A percentile compares a stretch with the other conserved stretches of the same genome.
phyloP scores from a whole-genome alignment of 2,113 vertebrate genomes.

The Baryphthengus martii region DNA sequence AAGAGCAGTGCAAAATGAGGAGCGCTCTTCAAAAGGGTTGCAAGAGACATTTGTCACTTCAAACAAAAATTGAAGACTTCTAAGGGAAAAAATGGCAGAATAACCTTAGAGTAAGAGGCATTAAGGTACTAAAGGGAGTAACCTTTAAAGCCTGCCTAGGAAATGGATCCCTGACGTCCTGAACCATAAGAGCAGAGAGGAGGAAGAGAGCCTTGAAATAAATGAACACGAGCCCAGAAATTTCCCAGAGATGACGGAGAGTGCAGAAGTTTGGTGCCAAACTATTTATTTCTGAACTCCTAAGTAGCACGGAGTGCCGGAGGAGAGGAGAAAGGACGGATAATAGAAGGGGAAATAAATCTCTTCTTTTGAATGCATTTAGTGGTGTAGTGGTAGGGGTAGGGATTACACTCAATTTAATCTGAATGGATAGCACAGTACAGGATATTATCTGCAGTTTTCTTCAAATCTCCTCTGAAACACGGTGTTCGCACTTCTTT shows the following conservation, averaged over 20 bases:
- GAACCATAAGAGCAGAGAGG: neutral
- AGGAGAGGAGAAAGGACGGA: neutral
- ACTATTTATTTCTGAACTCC: conserved; percentile 1
- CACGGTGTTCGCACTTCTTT: neutral
- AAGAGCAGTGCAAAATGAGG: neutral
- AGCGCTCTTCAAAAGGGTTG: neutral
- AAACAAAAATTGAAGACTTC: conserved; percentile 32
- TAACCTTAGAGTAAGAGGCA: conserved; percentile 41
- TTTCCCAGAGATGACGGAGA: neutral
- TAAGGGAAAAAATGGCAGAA: conserved; percentile 15
- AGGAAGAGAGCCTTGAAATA: conserved; percentile 5
- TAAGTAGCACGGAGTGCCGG: neutral
- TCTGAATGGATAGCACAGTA: neutral
- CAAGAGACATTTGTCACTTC: conserved; percentile 12
- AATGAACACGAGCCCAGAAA: neutral
- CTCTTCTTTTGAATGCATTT: conserved; percentile 11
- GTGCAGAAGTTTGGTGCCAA: conserved; percentile 17
- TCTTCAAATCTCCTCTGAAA: conserved; percentile 4
- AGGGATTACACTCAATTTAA: conserved; percentile 31
- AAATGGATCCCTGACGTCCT: conserved; percentile 34
- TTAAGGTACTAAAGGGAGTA: conserved; percentile 44
- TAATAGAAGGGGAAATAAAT: conserved; percentile 10
- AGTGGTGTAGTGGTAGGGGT: neutral
- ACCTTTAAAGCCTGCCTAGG: conserved; percentile 50
- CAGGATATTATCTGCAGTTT: conserved; percentile 7